phyloP scores from a whole-genome alignment of 2,113 vertebrate genomes.

The Xerus inauris region DNA sequence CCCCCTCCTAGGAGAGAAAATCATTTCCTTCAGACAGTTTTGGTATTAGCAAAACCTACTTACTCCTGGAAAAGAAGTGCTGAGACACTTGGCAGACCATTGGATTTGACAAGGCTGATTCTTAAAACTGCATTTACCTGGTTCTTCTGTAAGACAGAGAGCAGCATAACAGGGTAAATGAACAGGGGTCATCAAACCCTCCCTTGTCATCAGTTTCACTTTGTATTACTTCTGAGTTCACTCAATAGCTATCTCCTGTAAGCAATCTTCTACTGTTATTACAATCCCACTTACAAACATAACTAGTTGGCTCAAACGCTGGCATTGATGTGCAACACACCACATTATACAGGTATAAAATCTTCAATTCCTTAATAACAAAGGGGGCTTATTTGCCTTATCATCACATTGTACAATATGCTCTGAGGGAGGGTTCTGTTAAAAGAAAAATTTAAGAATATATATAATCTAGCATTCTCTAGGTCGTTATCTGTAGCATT shows the following conservation, averaged over 20 bases:
- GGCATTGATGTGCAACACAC: background rate
- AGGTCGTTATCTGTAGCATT: background rate
- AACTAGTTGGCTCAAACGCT: background rate
- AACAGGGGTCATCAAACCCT: background rate
- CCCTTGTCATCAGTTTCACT: background rate
- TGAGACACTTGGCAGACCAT: background rate
- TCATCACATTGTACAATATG: background rate
- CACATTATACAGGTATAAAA: background rate
- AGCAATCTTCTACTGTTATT: background rate
- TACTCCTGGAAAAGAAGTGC: background rate
- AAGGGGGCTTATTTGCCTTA: background rate
- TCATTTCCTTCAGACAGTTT: background rate
- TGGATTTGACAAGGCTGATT: background rate
- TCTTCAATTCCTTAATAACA: background rate
- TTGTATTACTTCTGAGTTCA: slow-evolving; percentile 19
- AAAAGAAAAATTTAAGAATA: background rate
- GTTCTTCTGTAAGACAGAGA: background rate
- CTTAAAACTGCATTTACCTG: background rate
- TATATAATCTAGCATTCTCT: background rate
- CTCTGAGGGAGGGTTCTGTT: background rate
- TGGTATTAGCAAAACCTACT: background rate
- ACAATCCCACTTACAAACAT: background rate
- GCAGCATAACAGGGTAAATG: background rate
- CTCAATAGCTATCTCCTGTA: background rate
- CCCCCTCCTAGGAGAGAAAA: background rate